Evolutionary conservation across 2,797 vertebrate genomes (phyloP).

Genomic region (Eptatretus atami): DNA sequence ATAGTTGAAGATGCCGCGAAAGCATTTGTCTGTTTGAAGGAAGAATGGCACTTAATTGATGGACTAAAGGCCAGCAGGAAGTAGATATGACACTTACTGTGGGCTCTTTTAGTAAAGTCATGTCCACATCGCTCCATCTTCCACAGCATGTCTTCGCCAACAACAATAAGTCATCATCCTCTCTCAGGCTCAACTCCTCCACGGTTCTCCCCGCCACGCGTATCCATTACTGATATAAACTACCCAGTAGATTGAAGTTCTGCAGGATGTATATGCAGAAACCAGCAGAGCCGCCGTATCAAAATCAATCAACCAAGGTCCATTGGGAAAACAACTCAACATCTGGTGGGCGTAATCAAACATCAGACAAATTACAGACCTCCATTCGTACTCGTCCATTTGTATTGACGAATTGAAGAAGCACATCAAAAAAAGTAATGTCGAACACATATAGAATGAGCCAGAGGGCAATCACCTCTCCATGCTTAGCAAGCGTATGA

Average conservation of each 20-base stretch:
- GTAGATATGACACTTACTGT: no score
- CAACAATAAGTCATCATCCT: constrained; percentile 5
- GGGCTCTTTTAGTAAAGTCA: no score
- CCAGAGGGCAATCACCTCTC: neutral
- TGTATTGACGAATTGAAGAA: neutral
- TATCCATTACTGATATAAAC: neutral
- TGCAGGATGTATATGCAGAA: neutral
- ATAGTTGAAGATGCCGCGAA: no score
- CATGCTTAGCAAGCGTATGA: neutral
- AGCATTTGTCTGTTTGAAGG: neutral
- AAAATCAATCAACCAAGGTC: neutral
- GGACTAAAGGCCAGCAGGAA: neutral
- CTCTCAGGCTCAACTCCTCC: neutral
- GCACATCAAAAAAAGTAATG: neutral
- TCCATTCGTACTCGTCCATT: neutral
- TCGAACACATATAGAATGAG: neutral
- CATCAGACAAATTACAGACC: neutral
- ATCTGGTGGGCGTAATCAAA: neutral
- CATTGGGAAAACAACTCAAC: no score
- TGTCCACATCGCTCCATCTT: neutral
- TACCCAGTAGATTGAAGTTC: neutral
- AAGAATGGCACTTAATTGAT: neutral
- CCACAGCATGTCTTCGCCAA: constrained; percentile 1
- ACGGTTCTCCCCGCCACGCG: neutral
- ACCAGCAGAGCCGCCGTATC: neutral